Conservation (phyloP, 2,797 vertebrate genomes). For the Smutsia temminckii region DNA sequence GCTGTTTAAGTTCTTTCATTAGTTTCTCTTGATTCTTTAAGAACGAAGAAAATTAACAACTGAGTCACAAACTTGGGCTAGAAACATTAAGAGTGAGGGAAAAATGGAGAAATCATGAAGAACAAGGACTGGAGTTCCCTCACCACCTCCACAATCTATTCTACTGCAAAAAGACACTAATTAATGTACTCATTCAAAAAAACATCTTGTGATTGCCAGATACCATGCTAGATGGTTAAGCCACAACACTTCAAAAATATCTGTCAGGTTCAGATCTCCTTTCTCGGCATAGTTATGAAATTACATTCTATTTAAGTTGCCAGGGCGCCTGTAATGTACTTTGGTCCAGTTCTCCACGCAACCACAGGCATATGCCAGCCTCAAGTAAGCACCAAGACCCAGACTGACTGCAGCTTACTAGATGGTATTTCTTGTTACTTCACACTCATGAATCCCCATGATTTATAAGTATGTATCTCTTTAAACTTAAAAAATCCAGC, state of each 20-base stretch:
- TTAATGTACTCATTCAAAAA: neutral
- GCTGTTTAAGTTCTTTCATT: slow-evolving; percentile 90
- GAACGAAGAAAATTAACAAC: slow-evolving; percentile 18
- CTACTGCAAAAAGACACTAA: neutral
- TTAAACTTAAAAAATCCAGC: neutral
- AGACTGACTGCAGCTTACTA: neutral
- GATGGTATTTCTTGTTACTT: neutral
- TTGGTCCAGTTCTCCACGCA: neutral
- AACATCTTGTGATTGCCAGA: neutral
- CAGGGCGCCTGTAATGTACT: neutral
- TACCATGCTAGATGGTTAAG: neutral
- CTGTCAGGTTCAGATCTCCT: neutral
- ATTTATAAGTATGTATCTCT: neutral
- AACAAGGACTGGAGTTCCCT: neutral
- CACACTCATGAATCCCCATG: neutral
- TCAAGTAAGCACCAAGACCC: neutral
- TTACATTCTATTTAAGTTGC: neutral
- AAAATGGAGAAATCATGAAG: neutral
- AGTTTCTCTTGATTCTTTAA: slow-evolving; percentile 90
- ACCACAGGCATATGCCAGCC: neutral
- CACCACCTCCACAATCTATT: neutral
- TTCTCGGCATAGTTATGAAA: neutral
- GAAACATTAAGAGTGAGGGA: neutral
- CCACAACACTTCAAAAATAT: neutral
- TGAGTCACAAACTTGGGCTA: slow-evolving; percentile 13